Conservation (phyloP, 1,140 invertebrate species). For the Bombus picipes region DNA sequence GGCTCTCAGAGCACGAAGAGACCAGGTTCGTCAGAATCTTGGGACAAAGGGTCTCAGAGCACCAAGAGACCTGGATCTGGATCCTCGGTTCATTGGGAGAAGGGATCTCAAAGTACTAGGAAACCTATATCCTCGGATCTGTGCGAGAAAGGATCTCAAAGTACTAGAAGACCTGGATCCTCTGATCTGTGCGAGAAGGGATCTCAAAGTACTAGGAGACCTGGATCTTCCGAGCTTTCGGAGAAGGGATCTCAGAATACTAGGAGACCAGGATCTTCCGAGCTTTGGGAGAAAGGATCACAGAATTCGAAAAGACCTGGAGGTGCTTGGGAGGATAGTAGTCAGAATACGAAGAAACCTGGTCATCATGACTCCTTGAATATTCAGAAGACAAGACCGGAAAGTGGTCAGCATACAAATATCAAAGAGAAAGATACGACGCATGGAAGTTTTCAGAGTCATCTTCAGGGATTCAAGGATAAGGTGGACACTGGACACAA, state of each 20-base stretch:
- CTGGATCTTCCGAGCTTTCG: conserved; percentile 38
- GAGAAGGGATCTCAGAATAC: conserved; percentile 56
- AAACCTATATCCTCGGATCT: conserved; percentile 31
- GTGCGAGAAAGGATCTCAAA: conserved; percentile 54
- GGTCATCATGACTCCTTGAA: conserved; percentile 30
- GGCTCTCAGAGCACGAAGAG: conserved; percentile 52
- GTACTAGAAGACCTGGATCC: conserved; percentile 53
- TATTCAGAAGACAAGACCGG: conserved; percentile 68
- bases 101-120: conserved; percentile 55
- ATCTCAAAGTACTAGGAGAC: conserved; percentile 58
- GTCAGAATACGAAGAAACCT: conserved; percentile 62
- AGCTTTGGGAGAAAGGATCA: background rate
- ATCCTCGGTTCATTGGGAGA: conserved; percentile 48
- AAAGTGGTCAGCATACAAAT: conserved; percentile 49
- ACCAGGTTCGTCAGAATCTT: conserved; percentile 31
- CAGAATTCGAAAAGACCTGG: conserved; percentile 45
- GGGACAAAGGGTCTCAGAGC: conserved; percentile 45
- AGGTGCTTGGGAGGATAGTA: background rate
- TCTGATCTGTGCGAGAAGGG: conserved; percentile 50
- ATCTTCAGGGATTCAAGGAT: conserved; percentile 74
- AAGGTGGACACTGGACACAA: conserved; percentile 74
- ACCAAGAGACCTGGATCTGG: conserved; percentile 51
- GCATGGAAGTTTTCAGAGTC: background rate
- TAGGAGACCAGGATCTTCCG: conserved; percentile 47
- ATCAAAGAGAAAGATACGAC: conserved; percentile 48